phyloP scores from a whole-genome alignment of 1,140 invertebrate species.

The Neodiprion virginianus region DNA sequence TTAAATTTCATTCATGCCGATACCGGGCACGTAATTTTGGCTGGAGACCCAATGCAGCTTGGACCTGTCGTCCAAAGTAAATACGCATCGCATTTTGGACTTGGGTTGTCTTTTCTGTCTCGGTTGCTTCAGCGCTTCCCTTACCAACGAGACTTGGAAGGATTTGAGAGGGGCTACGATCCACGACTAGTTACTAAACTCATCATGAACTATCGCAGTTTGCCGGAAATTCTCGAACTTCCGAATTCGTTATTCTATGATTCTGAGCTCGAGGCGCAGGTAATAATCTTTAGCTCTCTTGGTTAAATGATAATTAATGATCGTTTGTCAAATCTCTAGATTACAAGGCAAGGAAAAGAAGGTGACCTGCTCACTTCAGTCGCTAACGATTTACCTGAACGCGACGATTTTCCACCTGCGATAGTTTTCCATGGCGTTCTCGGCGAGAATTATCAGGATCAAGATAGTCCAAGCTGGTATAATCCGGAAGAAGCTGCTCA shows the following conservation, averaged over 20 bases:
- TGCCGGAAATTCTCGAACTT: constrained; percentile 76
- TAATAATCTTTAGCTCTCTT: constrained; percentile 39
- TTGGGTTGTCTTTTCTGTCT: constrained; percentile 75
- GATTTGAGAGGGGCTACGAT: constrained; percentile 70
- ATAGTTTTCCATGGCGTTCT: constrained; percentile 84
- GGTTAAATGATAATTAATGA: not conserved
- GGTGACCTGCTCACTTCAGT: constrained; percentile 43
- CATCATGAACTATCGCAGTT: constrained; percentile 79
- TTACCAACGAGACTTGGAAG: constrained; percentile 70
- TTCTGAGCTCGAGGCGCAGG: constrained; percentile 67
- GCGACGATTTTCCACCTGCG: constrained; percentile 56
- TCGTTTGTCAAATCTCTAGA: constrained; percentile 24
- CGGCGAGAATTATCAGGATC: constrained; percentile 76
- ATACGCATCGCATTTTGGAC: constrained; percentile 68
- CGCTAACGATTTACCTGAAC: constrained; percentile 45
- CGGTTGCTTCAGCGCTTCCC: constrained; percentile 70
- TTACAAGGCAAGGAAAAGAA: constrained; percentile 42
- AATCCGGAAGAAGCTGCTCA: constrained; percentile 86
- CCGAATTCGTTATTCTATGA: constrained; percentile 87
- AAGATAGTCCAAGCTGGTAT: constrained; percentile 84
- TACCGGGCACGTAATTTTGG: constrained; percentile 76
- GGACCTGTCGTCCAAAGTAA: constrained; percentile 81
- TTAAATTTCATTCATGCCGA: constrained; percentile 61
- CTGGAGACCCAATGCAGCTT: constrained; percentile 92
- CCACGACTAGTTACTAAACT: constrained; percentile 75